Conservation (phyloP, 2,797 vertebrate genomes). For the Pitangus sulphuratus region DNA sequence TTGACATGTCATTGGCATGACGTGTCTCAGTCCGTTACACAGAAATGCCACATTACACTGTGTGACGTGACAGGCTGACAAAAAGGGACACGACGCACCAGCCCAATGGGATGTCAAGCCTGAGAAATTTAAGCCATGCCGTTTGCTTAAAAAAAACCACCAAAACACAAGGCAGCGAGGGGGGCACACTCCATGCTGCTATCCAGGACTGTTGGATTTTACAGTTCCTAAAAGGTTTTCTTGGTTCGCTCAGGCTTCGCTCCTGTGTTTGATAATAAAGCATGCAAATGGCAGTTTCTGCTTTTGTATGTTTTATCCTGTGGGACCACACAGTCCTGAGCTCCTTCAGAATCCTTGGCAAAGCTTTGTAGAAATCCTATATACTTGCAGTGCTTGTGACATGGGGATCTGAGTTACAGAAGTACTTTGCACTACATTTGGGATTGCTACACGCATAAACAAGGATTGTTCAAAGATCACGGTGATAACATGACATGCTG, state of each 20-base stretch:
- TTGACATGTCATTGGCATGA: slow-evolving; percentile 79
- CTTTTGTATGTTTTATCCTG: not conserved
- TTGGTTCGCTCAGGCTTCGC: not conserved
- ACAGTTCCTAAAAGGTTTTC: not conserved
- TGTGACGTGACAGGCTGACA: slow-evolving; percentile 78
- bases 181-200: not conserved
- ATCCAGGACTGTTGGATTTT: not conserved
- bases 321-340: not conserved
- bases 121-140: slow-evolving; percentile 62
- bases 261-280: not conserved
- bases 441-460: not conserved
- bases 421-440: not conserved
- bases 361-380: not conserved
- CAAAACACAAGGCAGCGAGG: not conserved
- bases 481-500: not conserved
- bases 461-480: not conserved
- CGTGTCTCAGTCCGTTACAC: slow-evolving; percentile 78
- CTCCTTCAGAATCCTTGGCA: not conserved
- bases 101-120: slow-evolving; percentile 75
- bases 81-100: slow-evolving; percentile 76
- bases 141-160: not conserved
- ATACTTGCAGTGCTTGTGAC: not conserved
- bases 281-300: not conserved
- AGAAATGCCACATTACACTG: slow-evolving; percentile 76
- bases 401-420: not conserved